phyloP scores from a whole-genome alignment of 2,797 vertebrate species.

The Megalops cyprinoides region DNA sequence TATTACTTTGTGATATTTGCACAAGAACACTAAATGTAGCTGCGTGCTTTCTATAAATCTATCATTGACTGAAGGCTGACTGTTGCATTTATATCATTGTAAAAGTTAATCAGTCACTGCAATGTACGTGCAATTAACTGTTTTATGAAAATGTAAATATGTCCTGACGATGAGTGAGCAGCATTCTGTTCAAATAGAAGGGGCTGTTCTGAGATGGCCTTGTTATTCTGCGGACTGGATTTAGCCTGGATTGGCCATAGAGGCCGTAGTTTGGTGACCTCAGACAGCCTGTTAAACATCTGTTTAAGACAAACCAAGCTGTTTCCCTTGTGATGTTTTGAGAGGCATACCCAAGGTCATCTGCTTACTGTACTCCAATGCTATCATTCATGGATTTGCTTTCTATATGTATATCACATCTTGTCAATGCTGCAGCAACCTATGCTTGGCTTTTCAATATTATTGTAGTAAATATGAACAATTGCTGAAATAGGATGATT shows the following conservation, averaged over 20 bases:
- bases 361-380: constrained; percentile 2
- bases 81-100: background rate
- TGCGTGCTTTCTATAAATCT: constrained; percentile 19
- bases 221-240: background rate
- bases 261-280: background rate
- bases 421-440: constrained; percentile 14
- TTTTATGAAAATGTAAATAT: constrained; percentile 28
- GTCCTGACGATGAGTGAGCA: constrained; percentile 22
- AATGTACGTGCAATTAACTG: constrained; percentile 12
- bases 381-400: constrained; percentile 6
- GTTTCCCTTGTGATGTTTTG: background rate
- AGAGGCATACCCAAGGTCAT: constrained; percentile 16
- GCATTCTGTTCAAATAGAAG: constrained; percentile 18
- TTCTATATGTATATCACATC: constrained; percentile 13
- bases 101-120: background rate
- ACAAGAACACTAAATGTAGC: constrained; percentile 42
- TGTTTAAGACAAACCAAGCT: background rate
- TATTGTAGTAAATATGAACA: constrained; percentile 33
- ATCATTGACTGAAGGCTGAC: constrained; percentile 1
- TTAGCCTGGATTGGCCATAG: background rate
- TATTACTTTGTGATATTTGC: constrained; percentile 40
- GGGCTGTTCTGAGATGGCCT: background rate
- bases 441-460: constrained; percentile 25
- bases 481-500: constrained; percentile 15
- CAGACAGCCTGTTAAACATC: background rate